Conservation (phyloP, 1,140 invertebrate genomes). For the Globodera ellingtonae region DNA sequence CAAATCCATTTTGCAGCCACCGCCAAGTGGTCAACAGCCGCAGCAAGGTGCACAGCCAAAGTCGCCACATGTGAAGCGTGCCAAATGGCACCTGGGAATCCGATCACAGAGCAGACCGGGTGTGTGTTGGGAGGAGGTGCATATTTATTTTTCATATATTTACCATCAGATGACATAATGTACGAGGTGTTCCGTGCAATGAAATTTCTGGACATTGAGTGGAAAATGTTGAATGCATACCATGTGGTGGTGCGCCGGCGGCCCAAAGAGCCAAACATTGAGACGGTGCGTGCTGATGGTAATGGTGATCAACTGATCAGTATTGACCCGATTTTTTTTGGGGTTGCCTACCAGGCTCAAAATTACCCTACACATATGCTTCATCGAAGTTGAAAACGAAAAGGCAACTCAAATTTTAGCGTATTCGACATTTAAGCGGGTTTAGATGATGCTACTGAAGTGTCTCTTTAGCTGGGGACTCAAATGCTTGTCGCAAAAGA, state of each 20-base stretch:
- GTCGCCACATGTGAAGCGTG: slow-evolving; percentile 80
- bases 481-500: slow-evolving; percentile 3
- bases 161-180: slow-evolving; percentile 89
- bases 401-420: too few species aligned
- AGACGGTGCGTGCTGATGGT: slow-evolving; percentile 40
- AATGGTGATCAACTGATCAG: too few species aligned
- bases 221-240: slow-evolving; percentile 94
- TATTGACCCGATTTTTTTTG: too few species aligned
- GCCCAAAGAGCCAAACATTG: slow-evolving; percentile 66
- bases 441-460: too few species aligned
- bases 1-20: not conserved
- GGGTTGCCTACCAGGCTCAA: too few species aligned
- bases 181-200: slow-evolving; percentile 98
- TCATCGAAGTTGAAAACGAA: too few species aligned
- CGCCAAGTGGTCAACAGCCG: not conserved
- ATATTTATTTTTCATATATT: too few species aligned
- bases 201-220: slow-evolving; percentile 88
- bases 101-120: slow-evolving; percentile 86
- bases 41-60: slow-evolving; percentile 27
- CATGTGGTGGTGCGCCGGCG: slow-evolving; percentile 85
- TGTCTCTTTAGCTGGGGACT: too few species aligned
- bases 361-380: too few species aligned
- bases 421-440: too few species aligned
- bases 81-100: slow-evolving; percentile 98
- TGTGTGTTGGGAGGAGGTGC: not conserved